These are phyloP conservation scores for Drosophila biarmipes DNA, from an alignment of 1,140 invertebrate genomes.

Conservation along the genomic window DNA sequence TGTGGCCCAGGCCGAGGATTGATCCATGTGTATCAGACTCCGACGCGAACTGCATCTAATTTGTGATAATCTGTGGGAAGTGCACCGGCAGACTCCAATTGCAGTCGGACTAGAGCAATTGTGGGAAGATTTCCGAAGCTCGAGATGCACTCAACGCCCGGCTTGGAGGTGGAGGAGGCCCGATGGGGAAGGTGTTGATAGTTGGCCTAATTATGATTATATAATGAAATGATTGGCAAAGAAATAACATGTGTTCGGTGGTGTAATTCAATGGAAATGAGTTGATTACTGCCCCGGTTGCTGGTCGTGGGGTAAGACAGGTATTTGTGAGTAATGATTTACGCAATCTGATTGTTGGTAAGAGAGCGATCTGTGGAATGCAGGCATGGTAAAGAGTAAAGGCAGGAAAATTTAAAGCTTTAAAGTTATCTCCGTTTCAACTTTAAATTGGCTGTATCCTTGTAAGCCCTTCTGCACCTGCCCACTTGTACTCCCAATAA, in stretches of 20 bases:
- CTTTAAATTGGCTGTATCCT: slow-evolving; percentile 4
- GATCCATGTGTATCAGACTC: slow-evolving; percentile 56
- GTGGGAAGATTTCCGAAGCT: slow-evolving; percentile 45
- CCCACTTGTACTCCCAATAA: neutral
- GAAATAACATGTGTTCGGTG: slow-evolving; percentile 18
- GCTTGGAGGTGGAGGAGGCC: neutral
- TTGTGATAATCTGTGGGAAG: slow-evolving; percentile 82
- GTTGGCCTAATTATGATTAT: slow-evolving; percentile 33
- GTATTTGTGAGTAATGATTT: neutral
- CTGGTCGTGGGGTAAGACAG: neutral
- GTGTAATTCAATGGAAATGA: slow-evolving; percentile 30
- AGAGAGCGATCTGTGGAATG: neutral
- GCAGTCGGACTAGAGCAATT: slow-evolving; percentile 38
- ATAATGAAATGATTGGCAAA: slow-evolving; percentile 39
- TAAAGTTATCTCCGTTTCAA: neutral
- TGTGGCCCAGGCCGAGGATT: slow-evolving; percentile 13
- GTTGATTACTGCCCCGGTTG: slow-evolving; percentile 25
- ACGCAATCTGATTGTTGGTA: neutral
- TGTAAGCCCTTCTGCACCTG: no score
- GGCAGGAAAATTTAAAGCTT: no score
- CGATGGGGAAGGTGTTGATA: slow-evolving; percentile 33
- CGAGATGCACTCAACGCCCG: neutral
- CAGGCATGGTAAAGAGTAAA: neutral
- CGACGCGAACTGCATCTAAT: slow-evolving; percentile 71
- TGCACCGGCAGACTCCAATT: slow-evolving; percentile 32